Conservation (phyloP, 2,797 vertebrate genomes). For the Hafferia zeledoni region DNA sequence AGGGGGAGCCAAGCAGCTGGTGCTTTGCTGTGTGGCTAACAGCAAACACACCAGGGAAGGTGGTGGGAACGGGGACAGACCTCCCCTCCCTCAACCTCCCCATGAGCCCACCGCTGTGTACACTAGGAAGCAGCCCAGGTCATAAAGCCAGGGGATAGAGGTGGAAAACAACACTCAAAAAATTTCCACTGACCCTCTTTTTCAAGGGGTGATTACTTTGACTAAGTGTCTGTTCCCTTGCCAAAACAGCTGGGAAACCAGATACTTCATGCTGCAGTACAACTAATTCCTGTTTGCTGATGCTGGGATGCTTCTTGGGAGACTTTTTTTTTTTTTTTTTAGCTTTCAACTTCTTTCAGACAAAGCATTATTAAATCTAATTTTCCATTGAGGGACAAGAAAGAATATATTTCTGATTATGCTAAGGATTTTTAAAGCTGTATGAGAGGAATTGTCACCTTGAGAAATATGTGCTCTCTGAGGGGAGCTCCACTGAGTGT, state of each 20-base stretch:
- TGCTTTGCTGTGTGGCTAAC: neutral
- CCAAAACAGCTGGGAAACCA: neutral
- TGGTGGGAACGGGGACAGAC: neutral
- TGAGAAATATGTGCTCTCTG: fast-evolving
- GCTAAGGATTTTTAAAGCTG: neutral
- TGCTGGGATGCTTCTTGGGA: neutral
- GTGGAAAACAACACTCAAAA: neutral
- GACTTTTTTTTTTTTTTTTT: neutral
- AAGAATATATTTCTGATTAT: neutral
- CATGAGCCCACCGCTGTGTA: fast-evolving
- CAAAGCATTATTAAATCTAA: neutral
- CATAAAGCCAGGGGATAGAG: neutral
- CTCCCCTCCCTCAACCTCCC: neutral
- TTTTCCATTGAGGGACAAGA: neutral
- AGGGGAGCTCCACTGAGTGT: neutral
- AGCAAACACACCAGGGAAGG: neutral
- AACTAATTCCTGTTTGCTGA: neutral
- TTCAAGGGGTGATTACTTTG: neutral
- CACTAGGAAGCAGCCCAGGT: neutral
- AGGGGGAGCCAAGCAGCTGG: fast-evolving
- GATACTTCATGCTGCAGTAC: neutral
- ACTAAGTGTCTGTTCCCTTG: neutral
- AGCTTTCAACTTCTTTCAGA: neutral
- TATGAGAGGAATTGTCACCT: neutral
- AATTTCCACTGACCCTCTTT: neutral